A percentile compares a stretch with the other conserved stretches of the same genome.
phyloP scores from a whole-genome alignment of 2,888 invertebrate genomes.

The Scaptodrosophila latifasciaeformis region DNA sequence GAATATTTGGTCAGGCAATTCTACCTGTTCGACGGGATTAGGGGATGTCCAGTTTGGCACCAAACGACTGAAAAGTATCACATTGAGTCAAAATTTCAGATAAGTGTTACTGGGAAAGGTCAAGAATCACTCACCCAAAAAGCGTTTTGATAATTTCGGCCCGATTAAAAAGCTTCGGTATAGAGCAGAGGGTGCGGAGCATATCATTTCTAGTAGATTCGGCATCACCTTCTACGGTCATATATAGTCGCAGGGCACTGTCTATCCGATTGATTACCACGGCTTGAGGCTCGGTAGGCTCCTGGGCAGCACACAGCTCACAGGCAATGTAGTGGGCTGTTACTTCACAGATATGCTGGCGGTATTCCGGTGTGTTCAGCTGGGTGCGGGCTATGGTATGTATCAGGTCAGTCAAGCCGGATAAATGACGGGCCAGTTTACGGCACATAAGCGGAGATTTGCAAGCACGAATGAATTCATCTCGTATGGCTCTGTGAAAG shows the following conservation, averaged over 20 bases:
- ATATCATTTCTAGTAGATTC: constrained; percentile 33
- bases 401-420: constrained; percentile 43
- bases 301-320: constrained; percentile 52
- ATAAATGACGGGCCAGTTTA: constrained; percentile 42
- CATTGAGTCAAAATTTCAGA: not conserved
- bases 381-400: constrained; percentile 30
- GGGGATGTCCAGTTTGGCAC: constrained; percentile 45
- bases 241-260: constrained; percentile 44
- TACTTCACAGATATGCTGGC: constrained; percentile 52
- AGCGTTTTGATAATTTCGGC: constrained; percentile 49
- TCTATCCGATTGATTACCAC: constrained; percentile 49
- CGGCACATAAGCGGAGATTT: constrained; percentile 39
- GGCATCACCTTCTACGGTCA: constrained; percentile 26
- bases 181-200: constrained; percentile 47
- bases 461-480: constrained; percentile 39
- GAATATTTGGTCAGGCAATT: constrained; percentile 56
- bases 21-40: constrained; percentile 37
- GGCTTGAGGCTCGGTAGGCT: constrained; percentile 40
- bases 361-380: constrained; percentile 15
- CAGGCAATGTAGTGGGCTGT: constrained; percentile 59
- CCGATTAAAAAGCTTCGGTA: constrained; percentile 54
- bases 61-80: constrained; percentile 32
- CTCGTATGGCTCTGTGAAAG: constrained; percentile 45
- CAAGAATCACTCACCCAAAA: constrained; percentile 43
- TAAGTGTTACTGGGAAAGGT: not conserved